Evolutionary conservation across 2,797 vertebrate species (phyloP).

Genomic region (Crenuchus spilurus): DNA sequence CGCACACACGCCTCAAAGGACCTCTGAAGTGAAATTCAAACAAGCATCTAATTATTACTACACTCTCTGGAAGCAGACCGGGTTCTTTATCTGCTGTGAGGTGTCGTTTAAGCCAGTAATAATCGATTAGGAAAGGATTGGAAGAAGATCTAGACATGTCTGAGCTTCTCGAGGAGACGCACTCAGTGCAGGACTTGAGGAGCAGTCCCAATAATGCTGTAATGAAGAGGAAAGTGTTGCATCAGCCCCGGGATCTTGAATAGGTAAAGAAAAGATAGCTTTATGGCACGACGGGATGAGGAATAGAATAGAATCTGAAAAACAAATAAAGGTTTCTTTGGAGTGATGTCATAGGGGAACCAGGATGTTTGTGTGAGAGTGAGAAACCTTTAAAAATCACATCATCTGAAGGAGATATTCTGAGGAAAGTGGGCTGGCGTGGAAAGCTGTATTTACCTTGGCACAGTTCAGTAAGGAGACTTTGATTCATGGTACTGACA

Average conservation of each 20-base stretch:
- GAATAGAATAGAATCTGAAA: neutral
- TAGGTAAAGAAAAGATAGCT: neutral
- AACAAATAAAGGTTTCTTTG: too few relatives aligned
- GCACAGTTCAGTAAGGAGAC: too few relatives aligned
- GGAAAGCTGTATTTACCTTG: too few relatives aligned
- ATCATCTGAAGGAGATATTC: too few relatives aligned
- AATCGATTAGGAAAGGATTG: constrained; percentile 49
- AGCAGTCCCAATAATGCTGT: neutral
- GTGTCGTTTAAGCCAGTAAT: constrained; percentile 37
- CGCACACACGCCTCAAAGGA: constrained; percentile 46
- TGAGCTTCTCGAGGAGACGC: neutral
- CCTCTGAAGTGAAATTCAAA: constrained; percentile 52
- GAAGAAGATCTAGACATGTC: constrained; percentile 7
- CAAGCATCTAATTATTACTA: constrained; percentile 47
- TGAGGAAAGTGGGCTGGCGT: too few relatives aligned
- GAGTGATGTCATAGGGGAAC: too few relatives aligned
- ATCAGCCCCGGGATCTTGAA: neutral
- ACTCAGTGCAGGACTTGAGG: neutral
- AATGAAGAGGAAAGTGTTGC: neutral
- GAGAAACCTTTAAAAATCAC: too few relatives aligned
- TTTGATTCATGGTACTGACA: too few relatives aligned
- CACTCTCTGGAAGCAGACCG: constrained; percentile 38
- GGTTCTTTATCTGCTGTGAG: constrained; percentile 37
- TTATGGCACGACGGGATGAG: too few relatives aligned
- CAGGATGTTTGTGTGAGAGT: too few relatives aligned